Percentiles rank a stretch among this genome's conserved stretches.
Conservation (phyloP, 2,888 invertebrate species). For the Flabesymbios commensalis region DNA sequence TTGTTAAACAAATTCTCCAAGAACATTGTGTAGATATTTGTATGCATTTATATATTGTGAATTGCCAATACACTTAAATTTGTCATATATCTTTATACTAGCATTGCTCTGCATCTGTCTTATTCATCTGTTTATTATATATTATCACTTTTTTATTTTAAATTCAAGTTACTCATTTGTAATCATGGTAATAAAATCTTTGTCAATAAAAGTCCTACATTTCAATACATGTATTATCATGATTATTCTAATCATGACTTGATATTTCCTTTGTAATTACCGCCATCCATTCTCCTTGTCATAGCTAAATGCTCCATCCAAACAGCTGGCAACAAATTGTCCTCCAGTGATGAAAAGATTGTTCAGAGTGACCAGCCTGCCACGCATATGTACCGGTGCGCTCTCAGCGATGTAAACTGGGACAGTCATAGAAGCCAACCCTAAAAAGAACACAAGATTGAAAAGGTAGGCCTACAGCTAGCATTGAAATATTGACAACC, state of each 20-base stretch:
- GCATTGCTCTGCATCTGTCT: too few species aligned
- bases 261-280: slow-evolving; percentile 42
- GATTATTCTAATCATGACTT: background rate
- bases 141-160: too few species aligned
- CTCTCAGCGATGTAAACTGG: slow-evolving; percentile 68
- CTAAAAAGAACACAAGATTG: slow-evolving; percentile 42
- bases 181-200: too few species aligned
- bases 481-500: too few species aligned
- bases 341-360: slow-evolving; percentile 65
- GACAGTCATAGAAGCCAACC: slow-evolving; percentile 65
- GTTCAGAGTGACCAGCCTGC: slow-evolving; percentile 65
- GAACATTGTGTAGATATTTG: too few species aligned
- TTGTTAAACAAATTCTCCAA: too few species aligned
- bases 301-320: slow-evolving; percentile 65
- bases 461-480: background rate
- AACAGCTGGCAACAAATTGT: slow-evolving; percentile 64
- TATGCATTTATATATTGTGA: too few species aligned
- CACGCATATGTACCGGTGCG: slow-evolving; percentile 63
- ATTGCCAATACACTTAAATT: too few species aligned
- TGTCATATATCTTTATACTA: too few species aligned
- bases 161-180: too few species aligned
- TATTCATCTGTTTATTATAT: too few species aligned
- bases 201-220: too few species aligned
- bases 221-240: background rate
- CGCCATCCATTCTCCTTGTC: slow-evolving; percentile 65